Base-by-base conservation (phyloP, 2,888 invertebrate species). In the Agriopis aurantiaria region DNA sequence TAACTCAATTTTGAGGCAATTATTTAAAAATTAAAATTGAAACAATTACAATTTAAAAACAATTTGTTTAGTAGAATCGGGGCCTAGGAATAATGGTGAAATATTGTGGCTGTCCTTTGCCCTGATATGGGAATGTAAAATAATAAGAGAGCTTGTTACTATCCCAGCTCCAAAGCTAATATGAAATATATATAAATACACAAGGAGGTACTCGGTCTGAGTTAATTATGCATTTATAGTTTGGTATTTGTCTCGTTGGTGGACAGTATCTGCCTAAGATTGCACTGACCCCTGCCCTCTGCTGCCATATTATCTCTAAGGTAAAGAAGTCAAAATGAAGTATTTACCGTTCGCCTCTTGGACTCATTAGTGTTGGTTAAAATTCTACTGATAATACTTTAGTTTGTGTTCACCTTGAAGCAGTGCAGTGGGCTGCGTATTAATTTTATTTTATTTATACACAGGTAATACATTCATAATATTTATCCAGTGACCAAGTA, bases 281-380 rank as follows among this genome's bases (percentile, higher is more conserved):
- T 94, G 93, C 93, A 93, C 71, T 84, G 90, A 91, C 92, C 93
- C 87, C 77, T 88, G 91, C 81, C 85, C 91, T 82, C 80, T 83
- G 77, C 84, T 86, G 81, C 81, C 82, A 81, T 85, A 85, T 91
- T 92, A 91, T 91, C 90, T 87, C 80, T 76, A 86, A 90, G 90
- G 90, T 91, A 87, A 88, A 90, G 89, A 87, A 90, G 88, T 88
- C 88, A 89, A 88, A 90, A 85, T 83, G 85, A 89, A 88, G 82
- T 90, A 87, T 69, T 68, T 70, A 67, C 72, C 60, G 68, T 73
- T 62, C 57, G 51, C 52, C 69, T 23, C 60, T 59, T 67, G 68
- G 48, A 65, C 65, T 71, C 68, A 72, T 76, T 75, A 68, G 63
- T 55, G 52, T 78, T 76, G 61, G 76, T 84, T 78, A 82, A 82